Conservation (phyloP, 2,113 vertebrate species). For the Xiphophorus couchianus region DNA sequence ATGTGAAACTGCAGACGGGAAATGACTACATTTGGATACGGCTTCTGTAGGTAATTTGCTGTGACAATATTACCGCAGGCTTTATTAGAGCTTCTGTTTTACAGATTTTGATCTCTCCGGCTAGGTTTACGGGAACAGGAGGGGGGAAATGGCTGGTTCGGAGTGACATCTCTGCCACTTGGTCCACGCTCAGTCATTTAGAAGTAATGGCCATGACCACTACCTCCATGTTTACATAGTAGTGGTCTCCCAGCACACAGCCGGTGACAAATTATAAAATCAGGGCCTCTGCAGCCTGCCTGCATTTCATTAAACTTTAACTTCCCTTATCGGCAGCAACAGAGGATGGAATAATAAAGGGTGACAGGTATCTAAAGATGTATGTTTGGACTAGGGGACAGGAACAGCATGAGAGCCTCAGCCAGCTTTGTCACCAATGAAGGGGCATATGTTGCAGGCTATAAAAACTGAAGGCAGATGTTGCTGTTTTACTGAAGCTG, state of each 20-base stretch:
- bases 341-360: constrained; percentile 82
- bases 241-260: constrained; percentile 77
- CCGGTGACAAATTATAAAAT: constrained; percentile 84
- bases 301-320: constrained; percentile 84
- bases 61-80: constrained; percentile 50
- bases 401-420: constrained; percentile 70
- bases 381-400: constrained; percentile 74
- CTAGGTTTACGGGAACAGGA: constrained; percentile 50
- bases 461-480: constrained; percentile 82
- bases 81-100: constrained; percentile 64
- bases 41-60: constrained; percentile 56
- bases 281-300: constrained; percentile 76
- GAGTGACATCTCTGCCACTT: constrained; percentile 70
- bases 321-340: constrained; percentile 77
- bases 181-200: constrained; percentile 76
- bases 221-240: constrained; percentile 80
- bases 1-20: constrained; percentile 65
- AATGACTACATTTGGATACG: constrained; percentile 64
- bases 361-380: constrained; percentile 79
- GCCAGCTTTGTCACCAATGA: constrained; percentile 78
- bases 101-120: constrained; percentile 55
- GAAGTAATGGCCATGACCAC: constrained; percentile 81
- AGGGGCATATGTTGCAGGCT: constrained; percentile 74
- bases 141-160: constrained; percentile 62
- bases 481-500: constrained; percentile 75